Conservation (phyloP, 2,888 invertebrate species). For the Didymodactylos carnosus region DNA sequence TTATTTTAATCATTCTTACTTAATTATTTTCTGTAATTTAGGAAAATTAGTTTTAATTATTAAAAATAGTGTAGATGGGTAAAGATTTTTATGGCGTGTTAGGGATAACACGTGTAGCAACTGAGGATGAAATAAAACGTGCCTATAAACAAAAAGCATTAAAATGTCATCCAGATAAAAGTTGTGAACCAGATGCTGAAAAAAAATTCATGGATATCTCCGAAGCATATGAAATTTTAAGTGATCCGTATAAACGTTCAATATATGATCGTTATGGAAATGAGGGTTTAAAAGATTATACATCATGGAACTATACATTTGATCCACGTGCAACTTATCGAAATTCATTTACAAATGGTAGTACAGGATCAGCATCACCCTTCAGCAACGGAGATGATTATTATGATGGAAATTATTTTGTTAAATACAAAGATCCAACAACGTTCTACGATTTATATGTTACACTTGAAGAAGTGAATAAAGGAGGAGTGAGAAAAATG, state of each 20-base stretch:
- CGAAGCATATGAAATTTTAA: neutral
- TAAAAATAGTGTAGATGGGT: neutral
- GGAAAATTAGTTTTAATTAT: neutral
- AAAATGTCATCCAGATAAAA: neutral
- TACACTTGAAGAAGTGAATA: conserved; percentile 70
- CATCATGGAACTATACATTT: neutral
- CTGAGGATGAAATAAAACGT: neutral
- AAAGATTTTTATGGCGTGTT: neutral
- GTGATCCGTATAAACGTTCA: neutral
- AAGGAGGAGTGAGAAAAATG: conserved; percentile 89
- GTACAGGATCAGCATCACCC: no score
- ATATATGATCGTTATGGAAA: neutral
- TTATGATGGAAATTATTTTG: neutral
- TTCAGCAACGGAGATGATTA: neutral
- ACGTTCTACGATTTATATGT: conserved; percentile 59
- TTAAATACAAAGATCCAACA: conserved; percentile 23
- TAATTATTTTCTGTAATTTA: no score
- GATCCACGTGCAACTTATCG: neutral
- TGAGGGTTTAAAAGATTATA: neutral
- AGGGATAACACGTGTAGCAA: neutral
- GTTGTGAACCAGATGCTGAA: neutral
- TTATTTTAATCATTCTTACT: no score
- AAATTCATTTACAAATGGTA: neutral
- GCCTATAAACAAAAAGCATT: neutral
- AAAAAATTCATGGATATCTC: neutral